phyloP scores from a whole-genome alignment of 1,140 invertebrate genomes.

The Cherax quadricarinatus region DNA sequence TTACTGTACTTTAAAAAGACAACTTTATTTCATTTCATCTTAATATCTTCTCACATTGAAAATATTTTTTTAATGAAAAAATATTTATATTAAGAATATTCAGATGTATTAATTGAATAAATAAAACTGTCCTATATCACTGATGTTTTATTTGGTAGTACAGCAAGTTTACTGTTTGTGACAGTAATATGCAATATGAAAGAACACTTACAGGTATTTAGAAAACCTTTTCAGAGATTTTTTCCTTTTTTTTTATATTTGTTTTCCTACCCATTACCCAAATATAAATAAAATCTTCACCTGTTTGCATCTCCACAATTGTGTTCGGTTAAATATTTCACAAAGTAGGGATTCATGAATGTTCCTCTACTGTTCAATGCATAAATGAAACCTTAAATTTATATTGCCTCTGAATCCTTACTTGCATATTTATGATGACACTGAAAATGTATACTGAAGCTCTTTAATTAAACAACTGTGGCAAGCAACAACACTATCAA shows the following conservation, averaged over 20 bases:
- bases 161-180: slow-evolving; percentile 70
- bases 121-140: slow-evolving; percentile 47
- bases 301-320: slow-evolving; percentile 43
- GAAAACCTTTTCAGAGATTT: slow-evolving; percentile 60
- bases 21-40: too few species aligned
- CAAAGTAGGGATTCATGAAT: slow-evolving; percentile 15
- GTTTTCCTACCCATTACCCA: slow-evolving; percentile 66
- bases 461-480: slow-evolving; percentile 35
- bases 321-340: slow-evolving; percentile 13
- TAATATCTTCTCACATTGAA: too few species aligned
- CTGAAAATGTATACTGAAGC: slow-evolving; percentile 46
- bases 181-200: slow-evolving; percentile 70
- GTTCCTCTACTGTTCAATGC: not conserved
- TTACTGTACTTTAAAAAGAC: too few species aligned
- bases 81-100: too few species aligned
- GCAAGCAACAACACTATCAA: slow-evolving; percentile 50
- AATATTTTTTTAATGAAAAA: too few species aligned
- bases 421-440: slow-evolving; percentile 40
- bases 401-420: slow-evolving; percentile 14
- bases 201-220: slow-evolving; percentile 70
- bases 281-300: slow-evolving; percentile 63
- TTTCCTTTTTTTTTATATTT: slow-evolving; percentile 47
- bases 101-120: not conserved
- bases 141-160: slow-evolving; percentile 69
- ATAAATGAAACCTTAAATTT: slow-evolving; percentile 5